Evolutionary conservation across 2,797 vertebrate genomes (phyloP).

Genomic region (Tokudaia tokunoshimensis): DNA sequence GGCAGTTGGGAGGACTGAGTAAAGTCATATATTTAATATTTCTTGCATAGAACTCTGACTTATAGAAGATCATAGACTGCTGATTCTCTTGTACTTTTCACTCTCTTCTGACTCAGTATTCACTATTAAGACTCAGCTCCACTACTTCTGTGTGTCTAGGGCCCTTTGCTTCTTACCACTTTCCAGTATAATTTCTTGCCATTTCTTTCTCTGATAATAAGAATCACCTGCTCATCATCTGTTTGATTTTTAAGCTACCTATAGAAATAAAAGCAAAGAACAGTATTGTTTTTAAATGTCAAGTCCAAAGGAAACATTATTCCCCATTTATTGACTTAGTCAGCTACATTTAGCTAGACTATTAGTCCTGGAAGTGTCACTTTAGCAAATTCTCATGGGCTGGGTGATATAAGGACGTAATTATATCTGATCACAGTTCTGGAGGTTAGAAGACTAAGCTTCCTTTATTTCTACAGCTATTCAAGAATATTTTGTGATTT

Average conservation of each 20-base stretch:
- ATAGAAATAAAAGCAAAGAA: conserved; percentile 27
- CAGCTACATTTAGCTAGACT: neutral
- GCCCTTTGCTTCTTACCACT: neutral
- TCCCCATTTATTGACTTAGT: neutral
- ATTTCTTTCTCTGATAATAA: neutral
- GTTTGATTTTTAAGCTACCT: neutral
- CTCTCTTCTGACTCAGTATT: neutral
- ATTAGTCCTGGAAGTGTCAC: neutral
- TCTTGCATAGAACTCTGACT: neutral
- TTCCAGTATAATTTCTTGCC: neutral
- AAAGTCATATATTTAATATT: neutral
- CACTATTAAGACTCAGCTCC: neutral
- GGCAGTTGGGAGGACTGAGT: neutral
- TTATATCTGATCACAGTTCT: neutral
- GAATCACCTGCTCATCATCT: neutral
- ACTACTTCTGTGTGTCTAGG: neutral
- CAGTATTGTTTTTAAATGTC: neutral
- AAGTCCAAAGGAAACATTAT: neutral
- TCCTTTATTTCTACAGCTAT: neutral
- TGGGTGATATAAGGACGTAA: neutral
- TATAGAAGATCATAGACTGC: neutral
- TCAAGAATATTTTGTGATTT: conserved; percentile 34
- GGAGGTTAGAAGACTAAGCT: neutral
- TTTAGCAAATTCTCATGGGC: neutral
- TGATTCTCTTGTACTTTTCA: neutral